A percentile compares a stretch with the other conserved stretches of the same genome.
phyloP scores from a whole-genome alignment of 92 coral and sea anemone species.

The Bergia puertoricense region DNA sequence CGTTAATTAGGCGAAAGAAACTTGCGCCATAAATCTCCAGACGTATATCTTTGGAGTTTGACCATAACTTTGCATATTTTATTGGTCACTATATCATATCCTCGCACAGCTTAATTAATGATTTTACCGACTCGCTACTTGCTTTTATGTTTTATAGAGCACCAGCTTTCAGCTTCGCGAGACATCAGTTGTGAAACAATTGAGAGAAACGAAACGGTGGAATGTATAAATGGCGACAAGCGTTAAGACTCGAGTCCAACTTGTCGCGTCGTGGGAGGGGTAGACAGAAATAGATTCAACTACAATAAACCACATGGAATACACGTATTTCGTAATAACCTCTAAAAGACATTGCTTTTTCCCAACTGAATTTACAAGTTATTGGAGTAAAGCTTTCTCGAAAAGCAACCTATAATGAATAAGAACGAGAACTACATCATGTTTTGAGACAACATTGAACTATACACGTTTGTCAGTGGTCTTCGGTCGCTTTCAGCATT shows the following conservation, averaged over 20 bases:
- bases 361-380: not conserved
- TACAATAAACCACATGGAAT: slow-evolving; percentile 32
- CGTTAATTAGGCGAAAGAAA: too few relatives aligned
- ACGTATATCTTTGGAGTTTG: too few relatives aligned
- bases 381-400: not conserved
- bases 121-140: not conserved
- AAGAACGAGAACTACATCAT: not conserved
- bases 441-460: not conserved
- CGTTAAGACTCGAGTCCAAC: not conserved
- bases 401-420: not conserved
- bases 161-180: not conserved
- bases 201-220: not conserved
- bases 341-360: not conserved
- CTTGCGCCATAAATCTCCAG: too few relatives aligned
- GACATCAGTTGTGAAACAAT: not conserved
- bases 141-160: not conserved
- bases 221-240: not conserved
- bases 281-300: not conserved
- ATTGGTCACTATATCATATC: too few relatives aligned
- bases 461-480: not conserved
- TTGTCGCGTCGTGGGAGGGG: not conserved
- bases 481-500: slow-evolving; percentile 12
- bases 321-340: slow-evolving; percentile 9
- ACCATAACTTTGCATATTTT: too few relatives aligned
- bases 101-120: too few relatives aligned